Conservation (phyloP, 1,140 invertebrate genomes). For the Bombyx mori region DNA sequence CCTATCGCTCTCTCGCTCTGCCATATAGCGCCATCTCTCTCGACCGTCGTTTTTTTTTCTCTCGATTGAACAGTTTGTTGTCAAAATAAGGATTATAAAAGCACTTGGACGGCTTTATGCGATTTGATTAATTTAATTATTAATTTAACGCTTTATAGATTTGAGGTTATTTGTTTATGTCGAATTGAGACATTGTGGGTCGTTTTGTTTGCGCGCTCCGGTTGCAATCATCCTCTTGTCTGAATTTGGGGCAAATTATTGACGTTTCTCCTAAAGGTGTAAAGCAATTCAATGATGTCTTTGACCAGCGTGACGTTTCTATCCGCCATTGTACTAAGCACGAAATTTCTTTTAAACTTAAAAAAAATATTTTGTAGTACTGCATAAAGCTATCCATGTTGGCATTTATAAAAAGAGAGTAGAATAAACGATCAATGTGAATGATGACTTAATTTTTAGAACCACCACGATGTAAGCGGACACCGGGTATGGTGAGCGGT, state of each 20-base stretch:
- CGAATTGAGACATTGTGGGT: no score
- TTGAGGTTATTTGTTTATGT: not conserved
- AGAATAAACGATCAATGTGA: constrained; percentile 35
- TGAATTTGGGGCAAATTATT: no score
- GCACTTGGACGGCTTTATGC: constrained; percentile 52
- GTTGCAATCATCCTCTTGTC: no score
- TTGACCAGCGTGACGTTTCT: no score
- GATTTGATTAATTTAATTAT: constrained; percentile 4
- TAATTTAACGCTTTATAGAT: not conserved
- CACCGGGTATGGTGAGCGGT: constrained; percentile 18
- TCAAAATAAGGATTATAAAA: constrained; percentile 71
- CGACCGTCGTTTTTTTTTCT: constrained; percentile 43
- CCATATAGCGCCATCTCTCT: constrained; percentile 30
- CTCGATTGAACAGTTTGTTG: constrained; percentile 65
- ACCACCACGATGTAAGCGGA: constrained; percentile 49
- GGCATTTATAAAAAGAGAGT: constrained; percentile 48
- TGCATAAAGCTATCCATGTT: constrained; percentile 38
- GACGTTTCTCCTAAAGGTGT: no score
- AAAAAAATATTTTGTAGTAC: not conserved
- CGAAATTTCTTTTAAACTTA: no score
- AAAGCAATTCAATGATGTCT: no score
- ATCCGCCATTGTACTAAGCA: no score
- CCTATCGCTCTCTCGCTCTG: constrained; percentile 20
- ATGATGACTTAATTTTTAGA: constrained; percentile 69
- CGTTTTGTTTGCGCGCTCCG: no score